Evolutionary conservation across 2,888 invertebrate species (phyloP), one percentile per base, ranked within the genome.

Genomic region (Neoitamus cyanurus): DNA sequence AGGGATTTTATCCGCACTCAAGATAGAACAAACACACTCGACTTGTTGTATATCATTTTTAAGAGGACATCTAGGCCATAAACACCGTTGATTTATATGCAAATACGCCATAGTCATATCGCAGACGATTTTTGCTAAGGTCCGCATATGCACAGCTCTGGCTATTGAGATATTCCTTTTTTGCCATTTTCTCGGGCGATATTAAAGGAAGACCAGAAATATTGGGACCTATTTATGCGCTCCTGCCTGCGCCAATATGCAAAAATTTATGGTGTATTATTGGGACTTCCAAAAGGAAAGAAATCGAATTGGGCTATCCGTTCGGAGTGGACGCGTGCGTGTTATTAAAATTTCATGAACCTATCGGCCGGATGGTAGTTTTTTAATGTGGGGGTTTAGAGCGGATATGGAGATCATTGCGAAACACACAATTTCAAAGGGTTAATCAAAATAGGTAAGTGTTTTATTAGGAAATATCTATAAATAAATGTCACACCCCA

Each of bases 21-120:
- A 86, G 83, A 82, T 46, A 73, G 31, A 83, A 78, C 69, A 85
- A 84, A 86, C 84, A 84, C 85, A 42, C 70, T 84, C 72, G 28
- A 72, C 36, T 58, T 83, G 85, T 69, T 86, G 86, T 86, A 86
- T 85, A 86, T 86, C 86, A 86, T 86, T 85, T 86, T 86, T 85
- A 86, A 86, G 86, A 86, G 86, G 86, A 86, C 86, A 86, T 85
- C 84, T 85, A 85, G 83, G 83, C 85, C 83, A 86, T 86, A 86
- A 86, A 86, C 85, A 85, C 86, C 83, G 77, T 84, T 86, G 86
- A 85, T 86, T 86, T 86, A 86, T 86, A 85, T 86, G 84, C 85
- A 86, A 86, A 83, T 83, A 20, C 58, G 58, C 15, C 31, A 80
- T 36, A 80, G 15, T 80, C 58, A 58, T 80, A 80, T 80, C 80